Base-by-base conservation (phyloP, 2,888 invertebrate genomes). In the Zaprionus lineosus region DNA sequence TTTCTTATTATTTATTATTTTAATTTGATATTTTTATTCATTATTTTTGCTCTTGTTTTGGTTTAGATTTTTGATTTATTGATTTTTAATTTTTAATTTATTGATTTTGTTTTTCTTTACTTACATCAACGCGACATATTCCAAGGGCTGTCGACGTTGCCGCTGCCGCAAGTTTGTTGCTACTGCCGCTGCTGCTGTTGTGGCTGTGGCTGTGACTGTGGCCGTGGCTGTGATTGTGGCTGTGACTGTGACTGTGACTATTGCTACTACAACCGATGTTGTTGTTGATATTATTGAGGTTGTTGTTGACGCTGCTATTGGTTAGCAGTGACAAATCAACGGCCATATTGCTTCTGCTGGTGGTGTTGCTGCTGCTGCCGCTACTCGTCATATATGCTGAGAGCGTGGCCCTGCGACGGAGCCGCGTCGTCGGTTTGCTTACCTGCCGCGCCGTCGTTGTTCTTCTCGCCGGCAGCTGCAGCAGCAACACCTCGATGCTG, bases 111-210 rank as follows among this genome's bases (percentile, higher is more conserved):
- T 16, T 21, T 29, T 29, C 21, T 18, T 57, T 83, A 88, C 87
- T 88, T 88, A 88, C 87, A 82, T 87, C 87, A 65, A 87, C 79
- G 75, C 88, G 87, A 86, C 84, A 88, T 57, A 86, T 79, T 68
- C 86, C 86, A 60, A 87, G 73, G 52, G 84, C 83, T 52, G 81
- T 53, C 61, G 87, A 85, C 26, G 70, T 48, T 24, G 63, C 50
- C 21, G 65, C 56, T 40, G 58, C 34, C 43, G 64, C 39, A 39
- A 73, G 34, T 21, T 70, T 66, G 37, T 43, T 64, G 46, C 34
- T 67, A 48, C 28, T 40, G 43, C 28, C 12, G 55, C 24, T 24
- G 58, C 50, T 41, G 61, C 15, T 4, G 5, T 3, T 3, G 3
- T 3, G 19, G 24, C n/a, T 43, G 51, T 29, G 24, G 40, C 28